These are phyloP conservation scores for Aethina tumida DNA, from an alignment of 1,140 invertebrate genomes.

Conservation along the genomic window DNA sequence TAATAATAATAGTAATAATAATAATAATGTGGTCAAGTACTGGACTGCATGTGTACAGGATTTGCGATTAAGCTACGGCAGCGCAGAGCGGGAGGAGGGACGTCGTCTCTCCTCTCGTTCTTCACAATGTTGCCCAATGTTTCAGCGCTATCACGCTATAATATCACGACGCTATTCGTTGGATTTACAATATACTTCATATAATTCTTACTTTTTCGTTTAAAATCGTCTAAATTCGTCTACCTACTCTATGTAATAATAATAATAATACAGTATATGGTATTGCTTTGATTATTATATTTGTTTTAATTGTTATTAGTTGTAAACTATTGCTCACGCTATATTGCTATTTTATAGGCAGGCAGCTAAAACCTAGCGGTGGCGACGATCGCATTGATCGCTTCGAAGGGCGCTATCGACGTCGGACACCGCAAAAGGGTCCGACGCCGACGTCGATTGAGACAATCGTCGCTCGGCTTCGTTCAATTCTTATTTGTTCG, in stretches of 20 bases:
- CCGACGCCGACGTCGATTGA: no score
- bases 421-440: no score
- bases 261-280: constrained; percentile 30
- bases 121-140: no score
- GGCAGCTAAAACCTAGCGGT: constrained; percentile 23
- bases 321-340: constrained; percentile 34
- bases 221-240: constrained; percentile 11
- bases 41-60: constrained; percentile 35
- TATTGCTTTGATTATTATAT: constrained; percentile 35
- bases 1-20: constrained; percentile 19
- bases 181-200: constrained; percentile 11
- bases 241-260: constrained; percentile 27
- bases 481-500: no score
- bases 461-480: no score
- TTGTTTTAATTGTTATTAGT: constrained; percentile 23
- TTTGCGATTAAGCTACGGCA: no score
- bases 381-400: constrained; percentile 13
- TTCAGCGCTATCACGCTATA: constrained; percentile 17
- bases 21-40: constrained; percentile 37
- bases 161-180: constrained; percentile 19
- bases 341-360: constrained; percentile 38
- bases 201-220: neutral
- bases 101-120: no score
- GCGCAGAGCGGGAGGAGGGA: no score
- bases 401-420: no score